Base-by-base conservation (phyloP, 2,797 vertebrate species). In the Echeneis naucrates region DNA sequence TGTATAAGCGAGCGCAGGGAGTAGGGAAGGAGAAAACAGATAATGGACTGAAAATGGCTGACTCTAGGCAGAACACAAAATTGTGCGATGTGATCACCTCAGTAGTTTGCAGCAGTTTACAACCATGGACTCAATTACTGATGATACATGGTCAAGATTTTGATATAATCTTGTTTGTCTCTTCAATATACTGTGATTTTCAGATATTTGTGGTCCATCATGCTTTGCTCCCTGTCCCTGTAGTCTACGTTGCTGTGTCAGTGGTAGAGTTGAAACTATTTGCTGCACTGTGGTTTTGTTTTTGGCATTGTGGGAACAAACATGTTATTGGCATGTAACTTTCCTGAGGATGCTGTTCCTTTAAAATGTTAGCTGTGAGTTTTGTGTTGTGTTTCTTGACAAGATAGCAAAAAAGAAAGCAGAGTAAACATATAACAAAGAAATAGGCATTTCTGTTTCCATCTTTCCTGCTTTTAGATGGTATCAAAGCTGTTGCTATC, bases 401-500 rank as follows among this genome's bases (percentile, higher is more conserved):
- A 75, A 66, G n/a, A 37, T 37, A 75, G 77, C 57, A 55, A 63
- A 72, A 75, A 51, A 54, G 38, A 44, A 60, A 55, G 24, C 53
- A 53, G 17, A 54, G 33, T 59, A 68, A 81, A 78, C 78, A 77
- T 73, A 69, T 38, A 45, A 21, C 38, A 10, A 8, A 67, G 33
- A 67, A 61, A 32, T 1, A 8, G 55, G 19, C 54, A 35, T 67
- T 68, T 67, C 26, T 68, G 38, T 75, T 19, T 68, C 9, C 23
- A 12, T 14, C 32, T 72, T 66, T 71, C 21, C 27, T 60, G 23
- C 66, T 65, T 63, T 65, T 23, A 65, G 50, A 57, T 48, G 0
- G 3, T 50, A 69, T 85, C 59, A 56, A 72, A 85, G 75, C 64
- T 64, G 13, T 63, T 14, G 32, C 27, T 60, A 37, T 59, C n/a